Conservation (phyloP, 2,797 vertebrate species). For the Channa striata region DNA sequence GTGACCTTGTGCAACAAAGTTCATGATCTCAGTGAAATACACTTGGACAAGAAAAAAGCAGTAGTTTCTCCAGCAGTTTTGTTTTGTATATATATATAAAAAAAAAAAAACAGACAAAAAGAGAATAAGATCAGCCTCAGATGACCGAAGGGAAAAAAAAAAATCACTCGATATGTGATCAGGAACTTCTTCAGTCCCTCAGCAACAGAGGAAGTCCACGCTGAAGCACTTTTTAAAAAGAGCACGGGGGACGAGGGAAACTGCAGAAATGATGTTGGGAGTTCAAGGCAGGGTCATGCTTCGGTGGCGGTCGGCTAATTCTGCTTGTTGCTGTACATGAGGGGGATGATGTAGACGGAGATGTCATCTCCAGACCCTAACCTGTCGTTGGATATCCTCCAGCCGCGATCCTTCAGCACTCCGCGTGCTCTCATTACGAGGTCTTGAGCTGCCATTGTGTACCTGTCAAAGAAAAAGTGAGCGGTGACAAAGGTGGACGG, state of each 20-base stretch:
- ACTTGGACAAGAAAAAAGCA: not conserved
- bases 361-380: conserved; percentile 98
- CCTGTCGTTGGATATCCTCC: conserved; percentile 95
- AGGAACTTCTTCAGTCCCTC: conserved; percentile 29
- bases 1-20: not conserved
- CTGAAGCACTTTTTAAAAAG: conserved; percentile 54
- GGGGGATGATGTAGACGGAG: conserved; percentile 96
- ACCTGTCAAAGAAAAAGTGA: conserved; percentile 85
- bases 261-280: conserved; percentile 1
- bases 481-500: not conserved
- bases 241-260: conserved; percentile 24
- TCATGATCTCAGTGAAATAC: conserved; percentile 27
- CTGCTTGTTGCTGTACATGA: conserved; percentile 91
- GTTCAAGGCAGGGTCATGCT: conserved; percentile 32
- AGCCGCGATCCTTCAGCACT: conserved; percentile 94
- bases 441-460: conserved; percentile 97
- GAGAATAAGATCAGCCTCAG: conserved; percentile 33
- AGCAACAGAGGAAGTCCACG: conserved; percentile 41
- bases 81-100: conserved; percentile 28
- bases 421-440: conserved; percentile 96
- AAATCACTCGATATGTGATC: conserved; percentile 28
- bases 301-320: conserved; percentile 64
- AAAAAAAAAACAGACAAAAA: conserved; percentile 12
- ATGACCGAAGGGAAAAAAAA: conserved; percentile 21
- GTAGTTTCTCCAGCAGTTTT: conserved; percentile 24